A percentile compares a stretch with the other conserved stretches of the same genome.
Evolutionary conservation across 1,140 invertebrate genomes (phyloP).

Genomic region (Teleopsis dalmanni): DNA sequence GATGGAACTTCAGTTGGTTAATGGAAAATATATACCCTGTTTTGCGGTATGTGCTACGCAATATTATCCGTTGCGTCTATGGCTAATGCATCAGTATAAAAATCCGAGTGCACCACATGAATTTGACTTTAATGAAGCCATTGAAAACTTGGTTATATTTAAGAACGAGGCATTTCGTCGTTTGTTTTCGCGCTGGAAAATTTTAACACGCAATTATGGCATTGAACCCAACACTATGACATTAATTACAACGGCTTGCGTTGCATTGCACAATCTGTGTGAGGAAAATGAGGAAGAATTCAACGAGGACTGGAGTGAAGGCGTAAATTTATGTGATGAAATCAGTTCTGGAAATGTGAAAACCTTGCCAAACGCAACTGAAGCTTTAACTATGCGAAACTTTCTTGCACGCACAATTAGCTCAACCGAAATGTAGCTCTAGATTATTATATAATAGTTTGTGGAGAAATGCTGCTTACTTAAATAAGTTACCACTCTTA

Average conservation of each 20-base stretch:
- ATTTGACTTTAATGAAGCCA: constrained; percentile 33
- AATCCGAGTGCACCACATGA: constrained; percentile 25
- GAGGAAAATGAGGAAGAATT: constrained; percentile 28
- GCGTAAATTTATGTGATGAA: constrained; percentile 16
- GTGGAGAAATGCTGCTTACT: too few relatives aligned
- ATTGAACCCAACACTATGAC: background rate
- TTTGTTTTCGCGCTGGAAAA: constrained; percentile 33
- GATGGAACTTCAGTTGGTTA: constrained; percentile 15
- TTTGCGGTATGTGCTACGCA: constrained; percentile 28
- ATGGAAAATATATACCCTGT: constrained; percentile 16
- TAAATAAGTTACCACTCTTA: too few relatives aligned
- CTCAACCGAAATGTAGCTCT: constrained; percentile 26
- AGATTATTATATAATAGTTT: too few relatives aligned
- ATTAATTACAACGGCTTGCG: constrained; percentile 19
- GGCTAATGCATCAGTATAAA: constrained; percentile 29
- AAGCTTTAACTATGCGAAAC: too few relatives aligned
- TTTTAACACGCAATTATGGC: constrained; percentile 18
- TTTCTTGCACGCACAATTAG: constrained; percentile 31
- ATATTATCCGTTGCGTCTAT: constrained; percentile 27
- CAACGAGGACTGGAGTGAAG: constrained; percentile 27
- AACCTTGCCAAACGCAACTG: constrained; percentile 9
- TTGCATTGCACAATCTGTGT: constrained; percentile 29
- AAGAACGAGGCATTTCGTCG: constrained; percentile 30
- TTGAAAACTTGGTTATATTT: constrained; percentile 27
- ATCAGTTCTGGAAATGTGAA: background rate